Evolutionary conservation across 2,888 invertebrate species (phyloP), one percentile per base, ranked within the genome.

Genomic region (Leptinotarsa tumamoca): DNA sequence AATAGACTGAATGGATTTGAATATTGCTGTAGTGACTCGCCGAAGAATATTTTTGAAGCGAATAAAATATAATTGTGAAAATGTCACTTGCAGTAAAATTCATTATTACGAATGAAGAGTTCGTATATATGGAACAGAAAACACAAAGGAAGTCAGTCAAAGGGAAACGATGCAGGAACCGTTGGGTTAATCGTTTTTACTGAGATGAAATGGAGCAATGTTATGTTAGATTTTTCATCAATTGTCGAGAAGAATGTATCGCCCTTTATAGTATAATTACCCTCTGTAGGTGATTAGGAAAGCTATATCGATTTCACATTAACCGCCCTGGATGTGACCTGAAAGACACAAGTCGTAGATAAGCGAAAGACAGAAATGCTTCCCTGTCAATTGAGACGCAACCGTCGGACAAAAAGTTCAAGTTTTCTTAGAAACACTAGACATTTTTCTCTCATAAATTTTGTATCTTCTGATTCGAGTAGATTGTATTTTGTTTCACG

Each of bases 301-400:
- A 54, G 54, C 18, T 54, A 18, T 54, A 54, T 54, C 54, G 54
- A 54, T 54, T 54, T 54, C 54, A 54, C 54, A 54, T 54, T 54
- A 54, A 54, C 54, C 54, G 18, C 18, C 54, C 18, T 54, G 18
- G 54, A 54, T 54, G 4, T 5, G 17, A 7, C 52, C n/a, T 54
- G 52, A 18, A 54, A 18, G 54, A 54, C 18, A 18, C 54, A 54
- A 54, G 4, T 54, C 18, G 54, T 10, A 54, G 54, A 18, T 54
- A 18, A 54, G 18, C 54, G 54, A 54, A 54, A 18, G 54, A 18
- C 54, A 54, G 18, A 54, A 54, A 18, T 54, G 54, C 3, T 54
- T 18, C 54, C 18, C 18, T 54, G 54, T 54, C 54, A 54, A 54
- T 18, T 18, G 54, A 18, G 18, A 7, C 18, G 0, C 54, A 13